Conservation (phyloP, 2,113 vertebrate genomes). For the Steatornis caripensis region DNA sequence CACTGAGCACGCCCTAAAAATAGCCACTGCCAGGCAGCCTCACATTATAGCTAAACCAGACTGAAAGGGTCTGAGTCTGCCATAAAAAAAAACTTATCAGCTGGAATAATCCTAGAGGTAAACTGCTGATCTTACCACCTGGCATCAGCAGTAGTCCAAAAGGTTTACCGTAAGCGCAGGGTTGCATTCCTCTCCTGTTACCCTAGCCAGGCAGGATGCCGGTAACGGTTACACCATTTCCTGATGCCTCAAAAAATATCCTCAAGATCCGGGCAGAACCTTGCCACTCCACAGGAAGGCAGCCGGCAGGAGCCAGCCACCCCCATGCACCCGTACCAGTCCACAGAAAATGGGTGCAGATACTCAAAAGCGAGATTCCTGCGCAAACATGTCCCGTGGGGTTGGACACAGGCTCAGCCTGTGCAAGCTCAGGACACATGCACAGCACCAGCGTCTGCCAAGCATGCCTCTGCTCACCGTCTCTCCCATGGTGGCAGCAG, state of each 20-base stretch:
- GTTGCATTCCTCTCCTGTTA: background rate
- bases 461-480: background rate
- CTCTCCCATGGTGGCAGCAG: background rate
- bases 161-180: background rate
- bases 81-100: background rate
- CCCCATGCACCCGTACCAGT: background rate
- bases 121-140: background rate
- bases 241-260: background rate
- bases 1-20: background rate
- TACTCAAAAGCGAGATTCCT: background rate
- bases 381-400: rapidly evolving
- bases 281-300: background rate
- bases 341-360: background rate
- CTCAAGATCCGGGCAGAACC: background rate
- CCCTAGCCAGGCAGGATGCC: background rate
- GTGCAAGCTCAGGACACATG: rapidly evolving
- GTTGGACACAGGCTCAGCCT: background rate
- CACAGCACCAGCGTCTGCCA: background rate
- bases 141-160: background rate
- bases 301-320: background rate
- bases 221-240: background rate
- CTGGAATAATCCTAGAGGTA: background rate
- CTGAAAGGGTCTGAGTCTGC: background rate
- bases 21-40: background rate
- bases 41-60: rapidly evolving